Evolutionary conservation across 2,888 invertebrate species (phyloP).

Genomic region (Troglohyphantes excavatus): DNA sequence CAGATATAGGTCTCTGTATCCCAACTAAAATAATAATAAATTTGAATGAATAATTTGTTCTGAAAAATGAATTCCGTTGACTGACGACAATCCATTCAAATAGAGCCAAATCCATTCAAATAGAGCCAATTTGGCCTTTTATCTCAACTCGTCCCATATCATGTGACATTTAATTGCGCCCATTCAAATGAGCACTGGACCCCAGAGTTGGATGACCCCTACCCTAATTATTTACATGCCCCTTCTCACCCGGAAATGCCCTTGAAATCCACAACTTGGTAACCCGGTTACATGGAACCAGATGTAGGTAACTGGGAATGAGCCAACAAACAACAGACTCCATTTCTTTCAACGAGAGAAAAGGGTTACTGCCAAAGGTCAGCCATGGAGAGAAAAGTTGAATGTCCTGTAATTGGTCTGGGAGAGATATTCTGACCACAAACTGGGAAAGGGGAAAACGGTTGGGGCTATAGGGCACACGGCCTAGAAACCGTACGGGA

Average conservation of each 20-base stretch:
- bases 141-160: not conserved
- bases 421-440: not conserved
- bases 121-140: not conserved
- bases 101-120: not conserved
- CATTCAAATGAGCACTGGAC: no score
- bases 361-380: conserved; percentile 8
- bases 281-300: not conserved
- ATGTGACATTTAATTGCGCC: not conserved
- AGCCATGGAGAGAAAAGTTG: not conserved
- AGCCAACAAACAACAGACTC: not conserved
- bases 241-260: not conserved
- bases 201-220: conserved; percentile 3
- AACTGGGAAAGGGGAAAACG: no score
- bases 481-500: not conserved
- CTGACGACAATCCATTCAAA: no score
- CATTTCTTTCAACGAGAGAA: not conserved
- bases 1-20: no score
- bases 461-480: not conserved
- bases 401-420: not conserved
- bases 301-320: not conserved
- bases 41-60: no score
- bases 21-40: no score
- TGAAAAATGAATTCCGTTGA: no score
- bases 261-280: not conserved
- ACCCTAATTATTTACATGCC: not conserved